Base-by-base conservation (phyloP, 2,113 vertebrate species). In the Hiodon alosoides region DNA sequence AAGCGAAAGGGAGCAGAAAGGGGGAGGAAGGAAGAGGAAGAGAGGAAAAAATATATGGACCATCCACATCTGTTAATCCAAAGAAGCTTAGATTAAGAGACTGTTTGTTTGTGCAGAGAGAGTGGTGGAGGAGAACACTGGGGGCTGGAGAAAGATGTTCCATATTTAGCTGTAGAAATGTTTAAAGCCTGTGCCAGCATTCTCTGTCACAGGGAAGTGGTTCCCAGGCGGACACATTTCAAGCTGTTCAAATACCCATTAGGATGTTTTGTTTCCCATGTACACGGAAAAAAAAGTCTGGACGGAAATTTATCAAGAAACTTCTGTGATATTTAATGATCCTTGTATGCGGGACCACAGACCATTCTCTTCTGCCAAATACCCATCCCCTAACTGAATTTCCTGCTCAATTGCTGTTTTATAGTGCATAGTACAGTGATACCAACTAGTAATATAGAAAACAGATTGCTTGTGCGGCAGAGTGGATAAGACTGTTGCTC, bases 381-480 rank as follows among this genome's bases (percentile, higher is more conserved):
- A 91, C 73, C 74, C 88, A 82, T 85, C 83, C 89, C 83, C 89
- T 93, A 93, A 92, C 91, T 94, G 92, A 92, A 92, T 91, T 91
- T 92, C 92, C 88, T 89, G 87, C 89, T 90, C 91, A 94, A 90
- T 90, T 88, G 87, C 82, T 91, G 90, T 92, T 92, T 91, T 93
- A 92, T 91, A 92, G 91, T 90, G 90, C 92, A 92, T 93, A 92
- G 88, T 92, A 89, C 89, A 90, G 89, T 87, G 88, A 90, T 90
- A 90, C 87, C 89, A 89, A 82, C 90, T 90, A 88, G 90, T 91
- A 89, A 92, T 93, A 91, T 91, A 90, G 90, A 89, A 92, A 91
- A 92, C 89, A 93, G 89, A 91, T 92, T 93, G 90, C 89, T 85
- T 91, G 90, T 88, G 89, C 88, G 86, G 86, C 81, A 83, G 80